Evolutionary conservation across 2,888 invertebrate genomes (phyloP), one percentile per base, ranked within the genome.

Genomic region (Hylaea fasciaria): DNA sequence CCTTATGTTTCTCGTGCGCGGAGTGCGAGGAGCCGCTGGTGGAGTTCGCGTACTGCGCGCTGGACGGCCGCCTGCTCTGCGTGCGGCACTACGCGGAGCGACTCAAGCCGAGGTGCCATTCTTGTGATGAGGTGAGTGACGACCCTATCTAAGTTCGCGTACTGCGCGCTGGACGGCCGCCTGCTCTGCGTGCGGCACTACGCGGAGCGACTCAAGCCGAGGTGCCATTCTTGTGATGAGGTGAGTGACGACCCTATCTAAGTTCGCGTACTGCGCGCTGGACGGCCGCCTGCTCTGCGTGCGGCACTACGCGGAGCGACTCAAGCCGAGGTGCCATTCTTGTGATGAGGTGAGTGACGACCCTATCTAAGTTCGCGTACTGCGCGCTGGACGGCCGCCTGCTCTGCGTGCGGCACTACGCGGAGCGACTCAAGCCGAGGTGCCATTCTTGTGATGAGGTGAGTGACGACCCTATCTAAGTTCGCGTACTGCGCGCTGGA

Each of bases 381-480:
- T 99, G 99, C 87, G 96, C 96, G 68, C 94, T 97, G 83, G 97
- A 98, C 74, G 97, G 97, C 71, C 94, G 95, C 68, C 93, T 98
- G 68, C 98, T 95, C 92, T 98, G 98, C 89, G 98, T 98, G 81
- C 94, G 98, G 68, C 99, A 99, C 91, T 99, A 98, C 87, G 98
- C 98, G 51, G 99, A 99, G 89, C 94, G 96, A 80, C 93, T 99
- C 82, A 98, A 98, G 87, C 98, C 99, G 13, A 94, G 99, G 76
- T 99, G 99, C 87, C 95, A 97, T 66, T 97, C 98, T 72, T 99
- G 99, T 92, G 99, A 99, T 92, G 99, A 99, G 97, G 99, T 99
- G 84, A 94, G 96, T 93, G 5, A 43, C 12, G 7, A 13, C 1
- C 2, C 10, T 41, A n/a, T n/a, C n/a, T n/a, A n/a, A 99, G 90